These are phyloP conservation scores for Myxocyprinus asiaticus DNA, from an alignment of 2,113 vertebrate genomes.

Conservation along the genomic window DNA sequence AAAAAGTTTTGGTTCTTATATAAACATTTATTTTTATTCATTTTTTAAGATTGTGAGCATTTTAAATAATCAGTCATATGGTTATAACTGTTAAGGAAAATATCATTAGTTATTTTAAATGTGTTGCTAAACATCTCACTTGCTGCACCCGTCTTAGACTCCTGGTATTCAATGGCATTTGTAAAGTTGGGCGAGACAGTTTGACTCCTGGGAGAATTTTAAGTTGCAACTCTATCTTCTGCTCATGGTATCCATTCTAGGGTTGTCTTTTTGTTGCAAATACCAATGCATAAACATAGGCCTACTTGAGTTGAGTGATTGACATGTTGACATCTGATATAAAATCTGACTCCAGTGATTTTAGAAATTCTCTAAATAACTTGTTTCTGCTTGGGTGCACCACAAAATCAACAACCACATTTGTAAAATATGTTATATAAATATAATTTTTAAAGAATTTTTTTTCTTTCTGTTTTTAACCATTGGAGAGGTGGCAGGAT, in stretches of 20 bases:
- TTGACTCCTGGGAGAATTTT: constrained; percentile 24
- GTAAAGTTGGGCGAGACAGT: constrained; percentile 4
- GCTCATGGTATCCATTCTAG: not conserved
- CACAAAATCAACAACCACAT: not conserved
- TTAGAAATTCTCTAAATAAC: constrained; percentile 11
- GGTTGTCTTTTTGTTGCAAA: constrained; percentile 6
- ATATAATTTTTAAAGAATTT: too few species aligned
- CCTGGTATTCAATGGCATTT: constrained; percentile 20
- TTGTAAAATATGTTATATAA: not conserved
- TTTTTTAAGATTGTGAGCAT: not conserved
- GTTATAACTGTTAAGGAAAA: not conserved
- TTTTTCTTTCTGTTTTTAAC: too few species aligned
- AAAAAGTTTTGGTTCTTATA: not conserved
- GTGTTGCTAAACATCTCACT: not conserved
- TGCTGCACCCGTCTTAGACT: not conserved
- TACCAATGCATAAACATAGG: not conserved
- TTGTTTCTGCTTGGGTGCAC: not conserved
- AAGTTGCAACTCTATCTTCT: constrained; percentile 34
- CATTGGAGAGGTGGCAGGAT: too few species aligned
- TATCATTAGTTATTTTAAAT: constrained; percentile 2
- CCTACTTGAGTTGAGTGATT: constrained; percentile 2
- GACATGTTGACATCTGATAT: constrained; percentile 27
- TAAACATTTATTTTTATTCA: not conserved
- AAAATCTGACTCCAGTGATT: not conserved
- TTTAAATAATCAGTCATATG: too few species aligned